Evolutionary conservation across 2,888 invertebrate species (phyloP), one percentile per base, ranked within the genome.

Genomic region (Phrixothrix hirtus): DNA sequence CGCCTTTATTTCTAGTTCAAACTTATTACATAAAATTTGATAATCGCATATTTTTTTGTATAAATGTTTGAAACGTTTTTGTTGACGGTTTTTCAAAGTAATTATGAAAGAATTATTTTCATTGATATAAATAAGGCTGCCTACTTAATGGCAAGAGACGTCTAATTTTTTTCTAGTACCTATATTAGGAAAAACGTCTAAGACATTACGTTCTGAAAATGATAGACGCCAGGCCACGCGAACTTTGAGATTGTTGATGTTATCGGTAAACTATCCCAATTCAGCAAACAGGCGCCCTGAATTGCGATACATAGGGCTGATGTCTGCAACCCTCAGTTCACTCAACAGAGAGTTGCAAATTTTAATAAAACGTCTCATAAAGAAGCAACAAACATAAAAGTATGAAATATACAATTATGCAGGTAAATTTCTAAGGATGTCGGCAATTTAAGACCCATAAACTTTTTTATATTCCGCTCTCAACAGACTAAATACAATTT

Each of bases 191-290:
- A 48, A 46, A 48, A 48, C 41, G 41, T 35, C 46, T 34, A 25
- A 42, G 27, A 35, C 41, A 35, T 64, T 68, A 68, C 69, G 68
- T 70, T 69, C 63, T 57, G 67, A 66, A 70, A 72, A 74, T 74
- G 75, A 75, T 69, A 74, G 73, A 75, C 72, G 73, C 64, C 66
- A 63, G 70, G 67, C 63, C 67, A 67, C 64, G 65, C 68, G 67
- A 68, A 67, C 68, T 66, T 61, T 46, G 63, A 73, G 75, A 75
- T 75, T 74, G 75, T 74, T 74, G 75, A 75, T 75, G 72, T 66
- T 75, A 75, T 75, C 75, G 65, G 68, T 64, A 62, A 70, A 68
- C 69, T 68, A 70, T 70, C 67, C 70, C 70, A 70, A 71, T 72
- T 68, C 68, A 65, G 68, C 67, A 67, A 65, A 67, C 65, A 70